phyloP scores from a whole-genome alignment of 1,140 invertebrate genomes.

The Conus betulinus region DNA sequence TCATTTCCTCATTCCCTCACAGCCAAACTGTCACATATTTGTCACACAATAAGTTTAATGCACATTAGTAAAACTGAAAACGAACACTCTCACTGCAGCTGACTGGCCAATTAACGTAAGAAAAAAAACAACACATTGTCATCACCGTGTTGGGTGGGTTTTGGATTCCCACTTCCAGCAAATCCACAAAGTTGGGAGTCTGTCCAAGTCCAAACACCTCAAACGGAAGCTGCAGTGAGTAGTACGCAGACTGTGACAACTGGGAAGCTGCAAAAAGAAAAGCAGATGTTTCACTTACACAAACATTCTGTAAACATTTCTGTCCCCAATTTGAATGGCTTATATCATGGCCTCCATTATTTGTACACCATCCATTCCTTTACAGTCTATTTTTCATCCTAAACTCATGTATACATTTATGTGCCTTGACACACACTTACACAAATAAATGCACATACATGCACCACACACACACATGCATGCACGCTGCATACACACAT shows the following conservation, averaged over 20 bases:
- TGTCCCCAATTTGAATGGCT: no score
- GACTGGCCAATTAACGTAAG: not conserved
- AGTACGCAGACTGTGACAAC: slow-evolving; percentile 93
- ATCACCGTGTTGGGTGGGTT: slow-evolving; percentile 56
- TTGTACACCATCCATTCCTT: no score
- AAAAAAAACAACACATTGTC: not conserved
- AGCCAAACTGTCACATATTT: no score
- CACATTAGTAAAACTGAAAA: not conserved
- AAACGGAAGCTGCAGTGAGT: slow-evolving; percentile 94
- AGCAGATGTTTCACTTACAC: not conserved
- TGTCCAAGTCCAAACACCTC: slow-evolving; percentile 95
- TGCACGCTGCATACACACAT: no score
- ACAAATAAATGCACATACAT: no score
- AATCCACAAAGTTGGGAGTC: slow-evolving; percentile 98
- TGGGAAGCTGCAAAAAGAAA: slow-evolving; percentile 81
- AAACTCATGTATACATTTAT: no score
- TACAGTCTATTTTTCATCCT: no score
- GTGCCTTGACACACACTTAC: no score
- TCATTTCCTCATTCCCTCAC: no score
- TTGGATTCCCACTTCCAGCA: slow-evolving; percentile 88
- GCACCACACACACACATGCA: no score
- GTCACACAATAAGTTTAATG: not conserved
- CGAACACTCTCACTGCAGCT: not conserved
- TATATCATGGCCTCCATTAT: no score
- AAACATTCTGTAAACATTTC: no score